These are phyloP conservation scores for Drosophila atripex DNA, from an alignment of 2,888 invertebrate genomes.

Conservation along the genomic window DNA sequence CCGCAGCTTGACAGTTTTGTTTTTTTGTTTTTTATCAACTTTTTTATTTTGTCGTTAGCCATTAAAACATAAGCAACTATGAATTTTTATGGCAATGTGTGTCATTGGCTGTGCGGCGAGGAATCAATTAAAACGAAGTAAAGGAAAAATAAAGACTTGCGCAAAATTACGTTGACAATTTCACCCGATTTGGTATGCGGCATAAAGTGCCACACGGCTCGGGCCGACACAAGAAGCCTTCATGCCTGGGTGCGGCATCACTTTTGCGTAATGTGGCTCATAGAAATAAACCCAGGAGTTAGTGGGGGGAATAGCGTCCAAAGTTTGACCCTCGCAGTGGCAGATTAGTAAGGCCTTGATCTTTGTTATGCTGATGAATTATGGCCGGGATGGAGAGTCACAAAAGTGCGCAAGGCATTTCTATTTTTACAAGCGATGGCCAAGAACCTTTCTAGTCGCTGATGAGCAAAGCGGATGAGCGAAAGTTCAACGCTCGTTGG, in stretches of 20 bases:
- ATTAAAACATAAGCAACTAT: conserved; percentile 62
- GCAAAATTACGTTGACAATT: conserved; percentile 78
- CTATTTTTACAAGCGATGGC: conserved; percentile 50
- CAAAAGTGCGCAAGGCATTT: conserved; percentile 42
- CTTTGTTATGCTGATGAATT: conserved; percentile 69
- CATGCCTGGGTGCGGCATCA: conserved; percentile 50
- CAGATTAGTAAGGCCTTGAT: conserved; percentile 35
- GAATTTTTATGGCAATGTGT: conserved; percentile 74
- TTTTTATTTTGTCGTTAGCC: conserved; percentile 33
- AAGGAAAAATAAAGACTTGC: conserved; percentile 55
- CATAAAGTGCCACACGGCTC: conserved; percentile 57
- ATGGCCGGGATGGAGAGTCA: neutral
- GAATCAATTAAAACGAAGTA: conserved; percentile 72
- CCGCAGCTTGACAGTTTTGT: conserved; percentile 41
- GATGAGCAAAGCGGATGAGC: conserved; percentile 32
- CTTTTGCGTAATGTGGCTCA: conserved; percentile 54
- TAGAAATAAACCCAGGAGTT: neutral
- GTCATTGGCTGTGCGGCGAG: conserved; percentile 74
- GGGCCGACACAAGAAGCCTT: conserved; percentile 29
- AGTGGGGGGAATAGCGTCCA: conserved; percentile 14
- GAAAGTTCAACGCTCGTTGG: conserved; percentile 62
- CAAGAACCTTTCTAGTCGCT: conserved; percentile 61
- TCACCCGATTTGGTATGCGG: conserved; percentile 72
- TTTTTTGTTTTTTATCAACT: neutral
- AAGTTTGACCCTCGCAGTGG: conserved; percentile 24